Conservation (phyloP, 2,797 vertebrate species). For the Syngnathus acus region DNA sequence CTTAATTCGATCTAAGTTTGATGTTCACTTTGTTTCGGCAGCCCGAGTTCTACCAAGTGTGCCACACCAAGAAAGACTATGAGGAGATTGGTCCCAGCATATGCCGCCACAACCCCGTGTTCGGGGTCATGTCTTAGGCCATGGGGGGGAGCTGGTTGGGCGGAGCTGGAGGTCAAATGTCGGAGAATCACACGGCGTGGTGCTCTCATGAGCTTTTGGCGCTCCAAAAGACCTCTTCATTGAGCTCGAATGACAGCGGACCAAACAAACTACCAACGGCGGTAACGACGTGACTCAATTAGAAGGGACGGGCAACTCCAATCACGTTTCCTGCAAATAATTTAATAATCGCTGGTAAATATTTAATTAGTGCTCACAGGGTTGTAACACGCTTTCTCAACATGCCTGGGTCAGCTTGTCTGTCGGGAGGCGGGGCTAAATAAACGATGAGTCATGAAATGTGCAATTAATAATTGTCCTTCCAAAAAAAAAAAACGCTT, state of each 20-base stretch:
- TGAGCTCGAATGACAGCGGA: constrained; percentile 41
- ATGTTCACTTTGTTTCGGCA: constrained; percentile 31
- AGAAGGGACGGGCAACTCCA: constrained; percentile 70
- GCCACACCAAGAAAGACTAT: constrained; percentile 99
- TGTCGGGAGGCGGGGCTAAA: constrained; percentile 56
- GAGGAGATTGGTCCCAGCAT: constrained; percentile 98
- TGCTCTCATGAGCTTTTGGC: constrained; percentile 48
- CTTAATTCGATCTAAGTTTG: background rate
- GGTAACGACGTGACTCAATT: constrained; percentile 26
- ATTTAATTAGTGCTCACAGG: constrained; percentile 77
- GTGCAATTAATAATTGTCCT: background rate
- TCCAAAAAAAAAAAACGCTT: background rate
- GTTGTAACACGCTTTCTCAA: constrained; percentile 75
- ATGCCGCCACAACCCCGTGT: constrained; percentile 98
- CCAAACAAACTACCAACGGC: constrained; percentile 46
- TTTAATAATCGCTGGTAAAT: constrained; percentile 70
- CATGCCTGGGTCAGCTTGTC: constrained; percentile 70
- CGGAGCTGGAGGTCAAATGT: constrained; percentile 11
- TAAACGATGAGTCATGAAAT: background rate
- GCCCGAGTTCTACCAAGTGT: constrained; percentile 99
- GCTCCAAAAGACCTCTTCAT: constrained; percentile 34
- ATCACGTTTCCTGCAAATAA: constrained; percentile 59
- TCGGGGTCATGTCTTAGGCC: constrained; percentile 94
- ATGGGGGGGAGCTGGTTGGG: background rate
- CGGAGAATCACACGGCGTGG: constrained; percentile 27